phyloP scores from a whole-genome alignment of 1,140 invertebrate species.

The Acromyrmex heyeri region DNA sequence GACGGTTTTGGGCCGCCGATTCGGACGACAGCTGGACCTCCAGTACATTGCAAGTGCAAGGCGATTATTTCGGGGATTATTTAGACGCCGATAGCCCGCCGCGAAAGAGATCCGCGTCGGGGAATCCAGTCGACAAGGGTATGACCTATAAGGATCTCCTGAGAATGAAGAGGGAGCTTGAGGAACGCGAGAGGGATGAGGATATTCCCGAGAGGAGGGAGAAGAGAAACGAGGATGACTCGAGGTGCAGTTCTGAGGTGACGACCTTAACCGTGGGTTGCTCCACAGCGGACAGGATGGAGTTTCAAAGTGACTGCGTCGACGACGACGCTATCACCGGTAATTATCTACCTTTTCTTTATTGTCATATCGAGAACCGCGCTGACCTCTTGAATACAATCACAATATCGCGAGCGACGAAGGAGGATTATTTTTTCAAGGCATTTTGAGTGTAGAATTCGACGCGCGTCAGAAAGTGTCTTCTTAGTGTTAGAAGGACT shows the following conservation, averaged over 20 bases:
- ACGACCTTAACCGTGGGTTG: conserved; percentile 90
- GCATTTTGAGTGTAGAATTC: not conserved
- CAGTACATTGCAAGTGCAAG: conserved; percentile 77
- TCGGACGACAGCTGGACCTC: conserved; percentile 74
- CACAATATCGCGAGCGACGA: not conserved
- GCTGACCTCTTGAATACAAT: conserved; percentile 8
- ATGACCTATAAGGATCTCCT: conserved; percentile 79
- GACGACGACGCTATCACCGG: conserved; percentile 87
- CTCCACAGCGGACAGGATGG: conserved; percentile 90
- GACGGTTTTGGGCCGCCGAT: conserved; percentile 74
- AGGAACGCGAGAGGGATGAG: conserved; percentile 79
- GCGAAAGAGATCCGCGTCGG: conserved; percentile 74
- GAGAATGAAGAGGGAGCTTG: conserved; percentile 73
- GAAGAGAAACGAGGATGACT: conserved; percentile 81
- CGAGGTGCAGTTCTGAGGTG: conserved; percentile 84
- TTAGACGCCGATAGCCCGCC: conserved; percentile 74
- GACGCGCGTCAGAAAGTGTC: not conserved
- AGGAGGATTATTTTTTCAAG: conserved; percentile 49
- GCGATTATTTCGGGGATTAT: conserved; percentile 83
- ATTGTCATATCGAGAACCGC: conserved; percentile 10
- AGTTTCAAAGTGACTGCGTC: conserved; percentile 90
- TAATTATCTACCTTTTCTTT: conserved; percentile 69
- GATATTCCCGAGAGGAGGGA: conserved; percentile 82
- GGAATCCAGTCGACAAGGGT: conserved; percentile 50
- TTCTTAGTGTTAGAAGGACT: not conserved